Evolutionary conservation across 2,113 vertebrate species (phyloP), one percentile per base, ranked within the genome.

Genomic region (Promerops cafer): DNA sequence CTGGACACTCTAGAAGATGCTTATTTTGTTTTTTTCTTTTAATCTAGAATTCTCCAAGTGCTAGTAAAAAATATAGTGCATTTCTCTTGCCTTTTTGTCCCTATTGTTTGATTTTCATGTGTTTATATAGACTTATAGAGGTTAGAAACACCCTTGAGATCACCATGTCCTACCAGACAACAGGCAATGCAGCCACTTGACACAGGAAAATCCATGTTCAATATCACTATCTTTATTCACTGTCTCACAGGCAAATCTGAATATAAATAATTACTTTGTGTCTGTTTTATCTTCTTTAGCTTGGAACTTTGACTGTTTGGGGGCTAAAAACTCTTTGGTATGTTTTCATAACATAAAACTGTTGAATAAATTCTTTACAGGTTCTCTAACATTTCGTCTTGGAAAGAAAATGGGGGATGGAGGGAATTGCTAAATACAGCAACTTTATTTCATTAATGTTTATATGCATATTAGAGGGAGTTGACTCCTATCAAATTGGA

Each of bases 241-340:
- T 71, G 11, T 63, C 78, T 92, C 59, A 93, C 87, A 95, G 79
- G 53, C 63, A 96, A 97, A 94, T 70, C 77, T 87, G 61, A 78
- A 24, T 94, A 94, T 94, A 92, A 96, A 92, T 96, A 93, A 93
- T 83, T 83, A 78, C 65, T 96, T 89, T 4, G 16, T 52, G 37
- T 61, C 68, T 53, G 6, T 60, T 86, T 94, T 93, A 93, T 70
- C 61, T 21, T 69, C 85, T 91, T 89, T 64, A 2, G 33, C 60
- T 94, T 92, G 24, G 31, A 71, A 56, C 14, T 44, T 63, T 60
- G 39, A 17, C 54, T 63, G 1, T 60, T 56, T 72, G 8, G 50
- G 30, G 13, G 13, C 30, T 60, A n/a, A 87, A 95, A 80, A 10
- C 4, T 50, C 45, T 72, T 26, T 56, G 9, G 4, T 57, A 17